phyloP scores from a whole-genome alignment of 2,113 vertebrate genomes.

The Eublepharis macularius region DNA sequence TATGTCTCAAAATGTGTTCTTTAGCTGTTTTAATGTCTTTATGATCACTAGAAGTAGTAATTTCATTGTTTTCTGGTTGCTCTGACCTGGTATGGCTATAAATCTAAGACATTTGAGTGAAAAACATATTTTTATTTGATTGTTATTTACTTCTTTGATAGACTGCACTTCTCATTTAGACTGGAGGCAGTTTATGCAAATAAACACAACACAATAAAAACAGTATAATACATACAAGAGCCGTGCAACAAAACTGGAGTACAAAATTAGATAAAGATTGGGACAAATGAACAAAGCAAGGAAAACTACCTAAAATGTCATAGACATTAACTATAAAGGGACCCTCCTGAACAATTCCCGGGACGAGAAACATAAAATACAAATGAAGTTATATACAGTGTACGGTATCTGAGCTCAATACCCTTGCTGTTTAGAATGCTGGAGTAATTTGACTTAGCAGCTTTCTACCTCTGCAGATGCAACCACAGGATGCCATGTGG shows the following conservation, averaged over 20 bases:
- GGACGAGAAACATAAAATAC: background rate
- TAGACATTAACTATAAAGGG: too few relatives aligned
- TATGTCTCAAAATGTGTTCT: background rate
- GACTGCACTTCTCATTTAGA: too few relatives aligned
- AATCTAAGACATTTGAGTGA: background rate
- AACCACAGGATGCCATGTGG: background rate
- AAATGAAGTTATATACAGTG: background rate
- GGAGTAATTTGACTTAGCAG: background rate
- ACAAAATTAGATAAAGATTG: too few relatives aligned
- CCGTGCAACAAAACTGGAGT: too few relatives aligned
- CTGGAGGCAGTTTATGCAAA: too few relatives aligned
- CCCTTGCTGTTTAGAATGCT: background rate
- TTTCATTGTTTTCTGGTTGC: background rate
- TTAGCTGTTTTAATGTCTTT: background rate
- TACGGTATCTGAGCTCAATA: background rate
- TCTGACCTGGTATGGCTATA: background rate
- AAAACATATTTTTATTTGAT: background rate
- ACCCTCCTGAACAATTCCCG: too few relatives aligned
- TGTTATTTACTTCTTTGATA: too few relatives aligned
- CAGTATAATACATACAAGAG: too few relatives aligned
- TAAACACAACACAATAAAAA: too few relatives aligned
- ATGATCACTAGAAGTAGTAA: background rate
- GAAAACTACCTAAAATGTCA: too few relatives aligned
- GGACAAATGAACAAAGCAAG: too few relatives aligned
- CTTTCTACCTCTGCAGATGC: background rate